phyloP scores from a whole-genome alignment of 2,113 vertebrate species.

The Elephas maximus region DNA sequence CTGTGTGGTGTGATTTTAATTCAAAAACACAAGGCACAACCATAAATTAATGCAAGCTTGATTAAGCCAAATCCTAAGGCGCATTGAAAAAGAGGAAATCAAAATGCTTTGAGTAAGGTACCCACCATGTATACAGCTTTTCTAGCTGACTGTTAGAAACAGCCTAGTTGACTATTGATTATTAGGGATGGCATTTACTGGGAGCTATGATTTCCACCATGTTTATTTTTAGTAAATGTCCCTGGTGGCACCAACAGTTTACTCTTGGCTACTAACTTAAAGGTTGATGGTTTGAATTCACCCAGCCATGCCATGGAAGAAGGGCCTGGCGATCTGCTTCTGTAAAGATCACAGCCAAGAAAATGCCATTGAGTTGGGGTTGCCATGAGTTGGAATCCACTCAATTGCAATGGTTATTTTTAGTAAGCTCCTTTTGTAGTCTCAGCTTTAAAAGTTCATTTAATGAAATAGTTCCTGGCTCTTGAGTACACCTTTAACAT shows the following conservation, averaged over 20 bases:
- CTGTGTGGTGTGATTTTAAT: background rate
- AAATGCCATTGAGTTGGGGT: too few relatives aligned
- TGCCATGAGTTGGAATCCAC: too few relatives aligned
- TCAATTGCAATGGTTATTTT: background rate
- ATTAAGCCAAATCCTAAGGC: background rate
- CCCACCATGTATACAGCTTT: accelerated
- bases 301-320: too few relatives aligned
- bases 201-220: accelerated
- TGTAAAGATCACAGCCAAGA: too few relatives aligned
- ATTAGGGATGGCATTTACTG: accelerated
- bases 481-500: accelerated
- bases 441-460: background rate
- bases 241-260: too few relatives aligned
- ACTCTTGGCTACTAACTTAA: too few relatives aligned
- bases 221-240: too few relatives aligned
- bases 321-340: too few relatives aligned
- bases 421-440: background rate
- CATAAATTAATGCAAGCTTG: background rate
- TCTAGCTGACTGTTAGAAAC: too few relatives aligned
- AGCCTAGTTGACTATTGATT: background rate
- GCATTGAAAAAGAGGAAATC: background rate
- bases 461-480: too few relatives aligned
- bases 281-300: too few relatives aligned
- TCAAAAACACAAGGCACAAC: background rate
- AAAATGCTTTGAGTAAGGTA: background rate